These are phyloP conservation scores for Allochrocebus solatus DNA, from an alignment of 2,797 vertebrate genomes.

Conservation along the genomic window DNA sequence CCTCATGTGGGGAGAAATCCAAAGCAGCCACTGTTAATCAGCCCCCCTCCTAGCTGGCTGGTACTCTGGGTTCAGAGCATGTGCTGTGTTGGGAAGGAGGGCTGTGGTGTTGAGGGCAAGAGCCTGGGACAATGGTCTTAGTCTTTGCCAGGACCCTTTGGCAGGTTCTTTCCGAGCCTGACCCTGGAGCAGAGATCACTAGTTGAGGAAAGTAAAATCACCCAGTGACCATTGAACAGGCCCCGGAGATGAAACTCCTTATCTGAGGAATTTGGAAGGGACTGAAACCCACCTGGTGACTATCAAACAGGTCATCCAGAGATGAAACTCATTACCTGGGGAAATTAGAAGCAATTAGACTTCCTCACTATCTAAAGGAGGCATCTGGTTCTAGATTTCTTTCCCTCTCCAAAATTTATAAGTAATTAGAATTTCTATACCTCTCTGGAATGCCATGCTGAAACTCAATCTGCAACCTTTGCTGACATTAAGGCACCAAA, in stretches of 20 bases:
- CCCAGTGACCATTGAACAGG: neutral
- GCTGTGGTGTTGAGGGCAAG: neutral
- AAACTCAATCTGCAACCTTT: neutral
- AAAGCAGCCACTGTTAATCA: conserved; percentile 74
- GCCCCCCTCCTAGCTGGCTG: neutral
- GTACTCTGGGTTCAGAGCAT: neutral
- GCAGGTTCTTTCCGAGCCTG: neutral
- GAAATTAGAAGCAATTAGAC: neutral
- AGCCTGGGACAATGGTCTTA: accelerated
- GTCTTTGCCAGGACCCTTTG: neutral
- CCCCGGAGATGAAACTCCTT: neutral
- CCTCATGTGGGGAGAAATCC: conserved; percentile 80
- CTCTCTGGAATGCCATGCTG: neutral
- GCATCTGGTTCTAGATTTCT: neutral
- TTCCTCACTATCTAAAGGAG: neutral
- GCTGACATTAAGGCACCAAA: neutral
- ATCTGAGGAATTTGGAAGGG: neutral
- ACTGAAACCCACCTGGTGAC: neutral
- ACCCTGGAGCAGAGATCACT: neutral
- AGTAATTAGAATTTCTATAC: neutral
- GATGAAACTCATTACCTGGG: neutral
- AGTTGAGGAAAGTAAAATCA: neutral
- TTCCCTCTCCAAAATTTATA: neutral
- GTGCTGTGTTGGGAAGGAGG: neutral
- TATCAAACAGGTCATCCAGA: neutral